Conservation (phyloP, 2,113 vertebrate genomes). For the Sander vitreus region DNA sequence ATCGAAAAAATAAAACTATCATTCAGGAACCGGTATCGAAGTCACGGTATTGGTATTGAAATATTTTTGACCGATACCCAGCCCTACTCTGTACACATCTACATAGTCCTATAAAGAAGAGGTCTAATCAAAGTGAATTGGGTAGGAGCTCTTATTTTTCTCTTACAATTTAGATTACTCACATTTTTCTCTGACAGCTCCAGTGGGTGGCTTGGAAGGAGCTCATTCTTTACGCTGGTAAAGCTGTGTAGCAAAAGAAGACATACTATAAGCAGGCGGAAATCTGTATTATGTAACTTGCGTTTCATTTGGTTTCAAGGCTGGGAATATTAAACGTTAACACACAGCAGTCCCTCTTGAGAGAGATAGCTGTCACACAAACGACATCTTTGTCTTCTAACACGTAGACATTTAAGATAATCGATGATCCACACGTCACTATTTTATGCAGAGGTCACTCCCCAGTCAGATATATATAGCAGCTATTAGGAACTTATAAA, state of each 20-base stretch:
- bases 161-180: conserved; percentile 72
- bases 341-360: too few species aligned
- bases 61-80: too few species aligned
- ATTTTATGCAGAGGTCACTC: background rate
- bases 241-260: conserved; percentile 82
- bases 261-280: background rate
- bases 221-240: conserved; percentile 92
- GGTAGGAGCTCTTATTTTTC: background rate
- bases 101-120: background rate
- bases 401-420: too few species aligned
- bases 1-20: too few species aligned
- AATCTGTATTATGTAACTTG: background rate
- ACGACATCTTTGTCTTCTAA: background rate
- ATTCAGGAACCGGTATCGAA: too few species aligned
- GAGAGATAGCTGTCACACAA: background rate
- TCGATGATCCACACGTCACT: background rate
- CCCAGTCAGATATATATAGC: background rate
- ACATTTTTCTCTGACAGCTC: conserved; percentile 96
- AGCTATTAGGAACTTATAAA: too few species aligned
- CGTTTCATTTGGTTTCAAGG: background rate
- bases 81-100: background rate
- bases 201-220: conserved; percentile 93
- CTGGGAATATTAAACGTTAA: background rate
- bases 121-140: background rate
- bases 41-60: too few species aligned